Base-by-base conservation (phyloP, 2,888 invertebrate genomes). In the Electrophaes corylata region DNA sequence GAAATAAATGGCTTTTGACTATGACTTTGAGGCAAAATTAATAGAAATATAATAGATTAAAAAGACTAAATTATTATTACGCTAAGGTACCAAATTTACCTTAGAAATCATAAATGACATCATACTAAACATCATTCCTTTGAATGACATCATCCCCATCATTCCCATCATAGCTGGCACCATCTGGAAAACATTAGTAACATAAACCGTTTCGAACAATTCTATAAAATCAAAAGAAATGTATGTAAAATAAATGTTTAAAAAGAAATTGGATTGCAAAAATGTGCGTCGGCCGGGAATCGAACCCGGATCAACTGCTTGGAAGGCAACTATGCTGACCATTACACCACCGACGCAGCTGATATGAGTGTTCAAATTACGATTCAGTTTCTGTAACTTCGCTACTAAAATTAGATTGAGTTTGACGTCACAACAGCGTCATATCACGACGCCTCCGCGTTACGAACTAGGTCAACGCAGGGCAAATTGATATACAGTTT, bases 71-170 rank as follows among this genome's bases (percentile, higher is more conserved):
- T n/a, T n/a, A n/a, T n/a, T n/a, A n/a, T n/a, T n/a, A n/a, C n/a
- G n/a, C n/a, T n/a, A n/a, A n/a, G n/a, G n/a, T n/a, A n/a, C n/a
- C n/a, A n/a, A n/a, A 41, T 58, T 89, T 72, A 93, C 92, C 83
- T 94, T 94, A 1, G 94, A 89, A 52, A 94, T 73, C 90, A 94
- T 91, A 62, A 94, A 85, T 0, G 93, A 92, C 87, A 93, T 91
- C 78, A 93, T 93, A 41, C 93, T 92, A 75, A 94, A 92, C 84
- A 94, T 89, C 92, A 94, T 93, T 11, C 93, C 92, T 71, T 93
- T 93, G 73, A 93, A 88, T 0, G 93, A 91, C 86, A 93, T 92
- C 86, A 94, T 90, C 19, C 93, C 93, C 87, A 93, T 91, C 91
- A 93, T 91, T 0, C 93, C 93, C 92, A 91, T 88, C 87, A 92